Conservation (phyloP, 2,797 vertebrate genomes). For the Falco columbarius region DNA sequence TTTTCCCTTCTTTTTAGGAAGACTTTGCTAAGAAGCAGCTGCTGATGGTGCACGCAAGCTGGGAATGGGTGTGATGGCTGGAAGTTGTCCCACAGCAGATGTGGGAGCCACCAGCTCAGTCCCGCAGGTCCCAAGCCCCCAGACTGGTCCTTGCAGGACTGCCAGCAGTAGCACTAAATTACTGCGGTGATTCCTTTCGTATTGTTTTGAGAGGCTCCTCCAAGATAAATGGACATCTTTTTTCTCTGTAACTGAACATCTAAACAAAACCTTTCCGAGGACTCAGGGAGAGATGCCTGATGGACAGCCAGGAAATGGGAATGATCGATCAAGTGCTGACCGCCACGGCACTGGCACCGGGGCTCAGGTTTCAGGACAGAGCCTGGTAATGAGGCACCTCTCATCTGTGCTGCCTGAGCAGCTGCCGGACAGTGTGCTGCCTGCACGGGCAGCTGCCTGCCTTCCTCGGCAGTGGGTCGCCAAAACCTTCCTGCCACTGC, state of each 20-base stretch:
- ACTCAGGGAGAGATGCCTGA: neutral
- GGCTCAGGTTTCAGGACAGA: conserved; percentile 63
- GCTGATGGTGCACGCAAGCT: neutral
- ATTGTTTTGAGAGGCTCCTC: conserved; percentile 29
- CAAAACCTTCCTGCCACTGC: fast-evolving
- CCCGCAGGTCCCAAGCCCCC: neutral
- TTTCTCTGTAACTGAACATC: neutral
- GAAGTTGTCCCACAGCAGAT: neutral
- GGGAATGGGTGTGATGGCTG: neutral
- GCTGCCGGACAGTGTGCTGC: neutral
- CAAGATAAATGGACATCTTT: conserved; percentile 18
- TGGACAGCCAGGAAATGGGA: conserved; percentile 71
- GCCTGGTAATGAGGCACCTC: neutral
- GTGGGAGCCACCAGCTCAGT: neutral
- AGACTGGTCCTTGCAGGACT: neutral
- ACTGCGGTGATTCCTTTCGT: conserved; percentile 30
- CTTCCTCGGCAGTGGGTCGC: neutral
- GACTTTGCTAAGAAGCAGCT: neutral
- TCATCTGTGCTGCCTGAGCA: conserved; percentile 28
- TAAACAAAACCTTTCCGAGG: conserved; percentile 42
- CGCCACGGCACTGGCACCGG: conserved; percentile 38
- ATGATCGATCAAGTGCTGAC: conserved; percentile 72
- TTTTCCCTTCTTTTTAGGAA: neutral
- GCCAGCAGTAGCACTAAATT: neutral
- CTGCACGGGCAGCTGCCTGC: neutral